Evolutionary conservation across 2,888 invertebrate species (phyloP), one percentile per base, ranked within the genome.

Genomic region (Dilophus febrilis): DNA sequence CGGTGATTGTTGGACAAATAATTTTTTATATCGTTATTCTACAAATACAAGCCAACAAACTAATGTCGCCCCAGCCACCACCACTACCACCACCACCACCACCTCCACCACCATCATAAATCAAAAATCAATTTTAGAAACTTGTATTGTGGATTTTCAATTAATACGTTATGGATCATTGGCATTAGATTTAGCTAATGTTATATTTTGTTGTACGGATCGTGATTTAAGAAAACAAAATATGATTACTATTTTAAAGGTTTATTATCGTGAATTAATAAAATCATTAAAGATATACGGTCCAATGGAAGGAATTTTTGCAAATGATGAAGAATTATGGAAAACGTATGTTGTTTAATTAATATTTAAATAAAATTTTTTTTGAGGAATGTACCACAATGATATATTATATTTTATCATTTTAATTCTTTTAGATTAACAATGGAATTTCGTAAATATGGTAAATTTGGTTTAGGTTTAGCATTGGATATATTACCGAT

Each of bases 1-100:
- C 49, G 80, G 80, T 0, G 80, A 80, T 48, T 79, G 78, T 51
- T 80, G 79, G 79, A 77, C 76, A 1, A 80, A 80, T 50, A 80
- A 80, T 54, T 69, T 80, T 49, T 55, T 79, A 17, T 79, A 77
- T 51, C 65, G 68, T 46, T 73, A 75, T 46, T 60, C 65, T 5
- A 59, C 63, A 40, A 48, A 53, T 28, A 67, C 65, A 1, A n/a
- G n/a, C n/a, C n/a, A n/a, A n/a, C n/a, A n/a, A n/a, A n/a, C n/a
- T n/a, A n/a, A n/a, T n/a, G n/a, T n/a, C n/a, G n/a, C n/a, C n/a
- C n/a, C n/a, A n/a, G n/a, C n/a, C n/a, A n/a, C n/a, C n/a, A n/a
- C n/a, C n/a, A n/a, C n/a, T n/a, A n/a, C n/a, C n/a, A n/a, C n/a
- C n/a, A n/a, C n/a, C n/a, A n/a, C n/a, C n/a, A n/a, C n/a, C n/a